phyloP scores from a whole-genome alignment of 1,140 invertebrate species.

The Gonioctena quinquepunctata region DNA sequence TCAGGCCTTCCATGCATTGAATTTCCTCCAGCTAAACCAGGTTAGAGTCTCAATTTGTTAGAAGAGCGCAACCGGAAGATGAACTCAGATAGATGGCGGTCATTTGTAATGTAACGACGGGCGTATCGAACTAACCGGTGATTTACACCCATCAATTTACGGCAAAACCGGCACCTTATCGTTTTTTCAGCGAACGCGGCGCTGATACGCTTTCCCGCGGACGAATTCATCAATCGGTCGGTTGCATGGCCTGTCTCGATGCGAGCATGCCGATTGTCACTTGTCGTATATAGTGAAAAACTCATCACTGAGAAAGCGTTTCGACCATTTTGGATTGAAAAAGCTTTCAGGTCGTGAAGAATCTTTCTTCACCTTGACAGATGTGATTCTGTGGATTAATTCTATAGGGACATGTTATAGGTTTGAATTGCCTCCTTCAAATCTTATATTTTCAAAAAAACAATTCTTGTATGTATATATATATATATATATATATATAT shows the following conservation, averaged over 20 bases:
- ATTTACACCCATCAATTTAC: conserved; percentile 41
- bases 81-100: conserved; percentile 36
- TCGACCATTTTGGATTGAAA: too few species aligned
- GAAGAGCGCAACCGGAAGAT: conserved; percentile 24
- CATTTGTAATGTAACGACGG: conserved; percentile 42
- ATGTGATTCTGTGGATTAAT: too few species aligned
- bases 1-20: neutral
- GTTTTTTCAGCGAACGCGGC: neutral
- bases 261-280: neutral
- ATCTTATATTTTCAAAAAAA: too few species aligned
- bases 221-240: neutral
- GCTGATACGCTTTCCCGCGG: conserved; percentile 3
- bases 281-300: neutral
- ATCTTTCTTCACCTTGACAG: too few species aligned
- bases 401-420: too few species aligned
- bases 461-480: too few species aligned
- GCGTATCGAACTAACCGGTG: conserved; percentile 31
- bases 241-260: conserved; percentile 4
- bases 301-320: too few species aligned
- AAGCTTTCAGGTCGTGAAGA: too few species aligned
- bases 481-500: too few species aligned
- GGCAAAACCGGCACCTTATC: conserved; percentile 9
- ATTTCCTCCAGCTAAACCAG: neutral
- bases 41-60: neutral
- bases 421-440: too few species aligned